A percentile compares a stretch with the other conserved stretches of the same genome.
Evolutionary conservation across 2,888 invertebrate species (phyloP).

Genomic region (Epiblema foenella): DNA sequence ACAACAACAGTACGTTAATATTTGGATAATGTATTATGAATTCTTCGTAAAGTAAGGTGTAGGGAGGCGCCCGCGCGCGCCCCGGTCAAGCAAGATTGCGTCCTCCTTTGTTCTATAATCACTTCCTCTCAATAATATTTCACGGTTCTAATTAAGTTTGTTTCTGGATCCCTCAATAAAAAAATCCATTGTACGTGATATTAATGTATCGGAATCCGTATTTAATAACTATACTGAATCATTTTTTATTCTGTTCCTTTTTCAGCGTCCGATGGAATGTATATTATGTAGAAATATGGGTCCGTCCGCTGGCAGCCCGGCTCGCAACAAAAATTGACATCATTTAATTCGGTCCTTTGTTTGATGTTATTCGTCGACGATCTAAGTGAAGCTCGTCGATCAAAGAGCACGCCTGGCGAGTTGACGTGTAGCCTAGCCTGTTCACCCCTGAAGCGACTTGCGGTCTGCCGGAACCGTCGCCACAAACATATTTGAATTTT

Average conservation of each 20-base stretch:
- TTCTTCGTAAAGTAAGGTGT: too few relatives aligned
- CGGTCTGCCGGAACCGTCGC: too few relatives aligned
- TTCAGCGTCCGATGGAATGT: slow-evolving; percentile 13
- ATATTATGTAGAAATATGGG: slow-evolving; percentile 16
- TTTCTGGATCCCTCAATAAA: slow-evolving; percentile 2
- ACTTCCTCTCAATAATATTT: background rate
- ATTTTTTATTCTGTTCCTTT: slow-evolving; percentile 17
- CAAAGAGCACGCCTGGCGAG: too few relatives aligned
- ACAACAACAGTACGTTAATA: too few relatives aligned
- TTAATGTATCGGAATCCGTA: slow-evolving; percentile 24
- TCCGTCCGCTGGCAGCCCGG: background rate
- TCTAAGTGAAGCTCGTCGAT: slow-evolving; percentile 5
- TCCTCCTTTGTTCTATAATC: background rate
- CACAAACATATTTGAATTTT: too few relatives aligned
- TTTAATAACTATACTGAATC: slow-evolving; percentile 18
- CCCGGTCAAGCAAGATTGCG: background rate
- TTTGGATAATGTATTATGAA: too few relatives aligned
- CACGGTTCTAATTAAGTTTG: slow-evolving; percentile 2
- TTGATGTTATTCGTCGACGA: background rate
- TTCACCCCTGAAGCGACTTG: too few relatives aligned
- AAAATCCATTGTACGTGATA: slow-evolving; percentile 9
- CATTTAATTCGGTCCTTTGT: slow-evolving; percentile 25
- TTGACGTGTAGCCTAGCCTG: too few relatives aligned
- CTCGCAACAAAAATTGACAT: slow-evolving; percentile 19
- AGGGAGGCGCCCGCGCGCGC: too few relatives aligned